phyloP scores from a whole-genome alignment of 2,797 vertebrate genomes.

The Lepilemur septentrionalis region DNA sequence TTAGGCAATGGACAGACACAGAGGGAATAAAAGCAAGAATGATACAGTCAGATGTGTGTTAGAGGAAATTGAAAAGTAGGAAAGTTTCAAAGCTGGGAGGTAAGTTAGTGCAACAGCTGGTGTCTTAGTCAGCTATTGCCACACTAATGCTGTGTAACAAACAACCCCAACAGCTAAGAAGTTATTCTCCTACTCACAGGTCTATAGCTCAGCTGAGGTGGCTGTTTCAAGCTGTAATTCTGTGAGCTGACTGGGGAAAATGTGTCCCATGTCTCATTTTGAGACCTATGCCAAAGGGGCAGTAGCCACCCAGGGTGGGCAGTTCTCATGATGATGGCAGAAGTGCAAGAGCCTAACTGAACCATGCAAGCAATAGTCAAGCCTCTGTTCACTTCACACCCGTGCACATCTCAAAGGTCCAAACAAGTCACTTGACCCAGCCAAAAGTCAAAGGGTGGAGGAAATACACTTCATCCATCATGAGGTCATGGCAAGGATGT shows the following conservation, averaged over 20 bases:
- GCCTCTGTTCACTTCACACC: background rate
- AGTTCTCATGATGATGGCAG: background rate
- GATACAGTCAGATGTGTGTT: background rate
- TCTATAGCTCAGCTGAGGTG: background rate
- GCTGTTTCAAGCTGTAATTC: background rate
- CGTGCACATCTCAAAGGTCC: background rate
- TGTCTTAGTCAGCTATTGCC: background rate
- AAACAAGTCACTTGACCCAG: background rate
- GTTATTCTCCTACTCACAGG: background rate
- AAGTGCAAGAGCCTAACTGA: background rate
- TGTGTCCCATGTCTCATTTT: background rate
- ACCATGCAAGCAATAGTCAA: background rate
- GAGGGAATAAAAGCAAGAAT: background rate
- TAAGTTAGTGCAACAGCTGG: background rate
- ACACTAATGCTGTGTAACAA: constrained; percentile 8
- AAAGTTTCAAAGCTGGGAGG: background rate
- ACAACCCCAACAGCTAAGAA: background rate
- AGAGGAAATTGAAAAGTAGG: background rate
- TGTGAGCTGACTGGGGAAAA: background rate
- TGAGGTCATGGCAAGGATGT: background rate
- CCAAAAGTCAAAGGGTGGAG: background rate
- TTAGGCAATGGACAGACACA: background rate
- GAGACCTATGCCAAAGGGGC: background rate
- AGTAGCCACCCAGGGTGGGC: background rate
- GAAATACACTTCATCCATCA: background rate